Conservation (phyloP, 2,113 vertebrate species). For the Gobius niger region DNA sequence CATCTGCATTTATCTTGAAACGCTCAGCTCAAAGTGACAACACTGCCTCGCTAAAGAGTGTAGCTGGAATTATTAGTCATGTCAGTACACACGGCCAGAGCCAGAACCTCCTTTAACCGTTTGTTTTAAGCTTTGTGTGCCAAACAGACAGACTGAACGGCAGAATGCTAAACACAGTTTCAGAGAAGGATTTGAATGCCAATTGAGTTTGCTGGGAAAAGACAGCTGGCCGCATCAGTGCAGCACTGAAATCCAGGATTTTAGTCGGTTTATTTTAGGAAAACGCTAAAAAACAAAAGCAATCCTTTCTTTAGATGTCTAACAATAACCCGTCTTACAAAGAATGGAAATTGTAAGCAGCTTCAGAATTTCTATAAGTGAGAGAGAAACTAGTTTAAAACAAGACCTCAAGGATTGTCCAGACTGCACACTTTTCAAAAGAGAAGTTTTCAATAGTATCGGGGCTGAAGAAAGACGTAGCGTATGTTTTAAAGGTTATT, state of each 20-base stretch:
- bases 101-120: conserved; percentile 5
- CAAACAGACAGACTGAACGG: not conserved
- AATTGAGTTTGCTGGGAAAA: conserved; percentile 7
- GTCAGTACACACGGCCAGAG: conserved; percentile 3
- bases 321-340: not conserved
- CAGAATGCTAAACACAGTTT: not conserved
- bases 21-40: not conserved
- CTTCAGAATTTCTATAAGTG: not conserved
- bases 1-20: conserved; percentile 3
- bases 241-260: conserved; percentile 12
- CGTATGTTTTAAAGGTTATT: too few relatives aligned
- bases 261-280: not conserved
- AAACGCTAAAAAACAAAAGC: not conserved
- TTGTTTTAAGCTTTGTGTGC: conserved; percentile 4
- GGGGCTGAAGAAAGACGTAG: too few relatives aligned
- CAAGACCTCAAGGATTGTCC: too few relatives aligned
- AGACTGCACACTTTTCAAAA: too few relatives aligned
- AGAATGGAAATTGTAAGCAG: not conserved
- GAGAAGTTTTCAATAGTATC: too few relatives aligned
- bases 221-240: not conserved
- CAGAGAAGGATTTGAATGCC: conserved; percentile 7
- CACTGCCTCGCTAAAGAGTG: not conserved
- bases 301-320: not conserved
- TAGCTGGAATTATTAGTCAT: not conserved
- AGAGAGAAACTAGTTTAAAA: too few relatives aligned